Evolutionary conservation across 2,888 invertebrate genomes (phyloP), one percentile per base, ranked within the genome.

Genomic region (Synergus umbraculus): DNA sequence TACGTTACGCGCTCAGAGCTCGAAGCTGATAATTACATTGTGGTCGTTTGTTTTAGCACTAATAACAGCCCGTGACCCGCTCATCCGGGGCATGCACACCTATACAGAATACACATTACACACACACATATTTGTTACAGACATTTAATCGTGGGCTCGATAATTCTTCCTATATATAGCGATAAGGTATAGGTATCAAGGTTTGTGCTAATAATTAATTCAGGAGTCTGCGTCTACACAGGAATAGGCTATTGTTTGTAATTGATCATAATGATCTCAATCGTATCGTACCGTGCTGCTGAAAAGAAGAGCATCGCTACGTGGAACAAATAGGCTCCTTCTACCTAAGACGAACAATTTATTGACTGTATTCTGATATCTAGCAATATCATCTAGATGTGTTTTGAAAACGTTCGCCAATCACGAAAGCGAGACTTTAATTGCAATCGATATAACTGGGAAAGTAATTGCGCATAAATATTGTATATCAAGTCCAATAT

Each of bases 1-100:
- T 84, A 81, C 82, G 85, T 84, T 86, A 86, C 85, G 81, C 82
- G 83, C 79, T 69, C 81, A 79, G 81, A 79, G 79, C 81, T 80
- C 73, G 49, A 81, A 78, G 79, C 85, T 86, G 88, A 88, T 89
- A 89, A 90, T 90, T 90, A 88, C 87, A 85, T 88, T 86, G 86
- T 83, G 83, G 86, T 84, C 87, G 87, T 89, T 88, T 87, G 87
- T 88, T 88, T 86, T 85, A 86, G 83, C 86, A 84, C 86, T 87
- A 88, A 87, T 87, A 89, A 88, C 85, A 86, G 86, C 84, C 84
- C 81, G 78, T 79, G 43, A 76, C 76, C 77, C 64, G 78, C 7
- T 65, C 81, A 64, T 54, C 58, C 82, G 78, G 63, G 58, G 76
- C 63, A n/a, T 67, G 54, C 54, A 76, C 78, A 67, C 73, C 18